Evolutionary conservation across 2,113 vertebrate species (phyloP).

Genomic region (Penelope pileata): DNA sequence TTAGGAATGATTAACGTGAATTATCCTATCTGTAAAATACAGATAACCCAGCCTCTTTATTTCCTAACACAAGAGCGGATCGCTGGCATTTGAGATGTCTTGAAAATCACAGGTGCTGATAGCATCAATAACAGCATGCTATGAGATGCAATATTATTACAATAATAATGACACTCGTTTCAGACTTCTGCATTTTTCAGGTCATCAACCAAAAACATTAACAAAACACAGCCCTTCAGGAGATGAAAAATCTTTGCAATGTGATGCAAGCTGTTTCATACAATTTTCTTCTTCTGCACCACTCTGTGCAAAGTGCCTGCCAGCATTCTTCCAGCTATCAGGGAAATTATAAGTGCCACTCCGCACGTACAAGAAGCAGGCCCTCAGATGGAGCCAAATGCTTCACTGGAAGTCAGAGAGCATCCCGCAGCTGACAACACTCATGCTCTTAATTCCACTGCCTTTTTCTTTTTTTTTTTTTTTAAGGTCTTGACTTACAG

Average conservation of each 20-base stretch:
- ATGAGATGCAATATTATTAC: constrained; percentile 9
- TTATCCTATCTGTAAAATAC: background rate
- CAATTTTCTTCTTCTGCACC: background rate
- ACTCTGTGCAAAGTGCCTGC: background rate
- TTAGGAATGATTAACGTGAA: background rate
- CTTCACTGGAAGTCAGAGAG: background rate
- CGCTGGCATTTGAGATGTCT: constrained; percentile 6
- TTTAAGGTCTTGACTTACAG: background rate
- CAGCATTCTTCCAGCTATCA: background rate
- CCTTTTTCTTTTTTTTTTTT: too few relatives aligned
- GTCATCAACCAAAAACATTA: constrained; percentile 53
- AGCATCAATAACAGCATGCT: background rate
- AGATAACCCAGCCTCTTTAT: background rate
- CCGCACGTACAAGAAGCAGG: background rate
- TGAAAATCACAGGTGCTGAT: constrained; percentile 21
- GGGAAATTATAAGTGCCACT: background rate
- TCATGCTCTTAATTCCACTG: background rate
- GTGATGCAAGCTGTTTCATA: background rate
- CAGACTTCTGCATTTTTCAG: constrained; percentile 40
- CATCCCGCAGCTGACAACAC: background rate
- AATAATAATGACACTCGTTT: constrained; percentile 28
- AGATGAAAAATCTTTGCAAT: constrained; percentile 20
- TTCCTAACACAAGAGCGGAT: background rate
- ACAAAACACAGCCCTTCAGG: constrained; percentile 25
- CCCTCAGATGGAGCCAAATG: background rate